Base-by-base conservation (phyloP, 1,140 invertebrate species). In the Ctenoplectra terminalis region DNA sequence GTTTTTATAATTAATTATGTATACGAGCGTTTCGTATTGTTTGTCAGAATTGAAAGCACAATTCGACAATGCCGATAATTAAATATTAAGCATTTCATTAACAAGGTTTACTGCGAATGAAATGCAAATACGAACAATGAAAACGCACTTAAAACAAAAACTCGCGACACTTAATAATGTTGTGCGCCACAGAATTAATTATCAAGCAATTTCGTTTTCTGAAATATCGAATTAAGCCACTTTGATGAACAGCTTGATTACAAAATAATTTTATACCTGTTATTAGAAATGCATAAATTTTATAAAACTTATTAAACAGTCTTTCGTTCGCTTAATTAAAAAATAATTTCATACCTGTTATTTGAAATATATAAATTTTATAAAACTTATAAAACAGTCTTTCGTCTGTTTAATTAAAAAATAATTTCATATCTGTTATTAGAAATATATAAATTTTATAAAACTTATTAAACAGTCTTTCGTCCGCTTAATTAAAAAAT, bases 21-120 rank as follows among this genome's bases (percentile, higher is more conserved):
- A 50, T 71, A 40, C 66, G 34, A 6, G 17, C 20, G 20, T 60
- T 79, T 31, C 43, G 34, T 31, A 79, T 61, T 71, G 56, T 79
- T 79, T 26, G 56, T 43, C 56, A 61, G 29, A 70, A 40, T 75
- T 17, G 26, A 9, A 8, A 5, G 11, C n/a, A 9, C 17, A 9
- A 64, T 46, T 56, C 20, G 13, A 52, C 17, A 31, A 61, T 46
- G 31, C 3, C 31, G n/a, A n/a, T 43, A 61, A 61, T 71, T 79
- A 79, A 71, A 79, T 71, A 79, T 60, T 71, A 66, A 76, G 26
- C 63, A 60, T 79, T 71, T 61, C 76, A 48, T 71, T 79, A 79
- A 48, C 56, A 23, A 17, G 20, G 31, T 37, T 70, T 60, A 50
- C 26, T 1, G 20, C 34, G 6, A 48, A 37, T 26, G 17, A 61